Evolutionary conservation across 2,797 vertebrate species (phyloP).

Genomic region (Ctenosaura bakeri): DNA sequence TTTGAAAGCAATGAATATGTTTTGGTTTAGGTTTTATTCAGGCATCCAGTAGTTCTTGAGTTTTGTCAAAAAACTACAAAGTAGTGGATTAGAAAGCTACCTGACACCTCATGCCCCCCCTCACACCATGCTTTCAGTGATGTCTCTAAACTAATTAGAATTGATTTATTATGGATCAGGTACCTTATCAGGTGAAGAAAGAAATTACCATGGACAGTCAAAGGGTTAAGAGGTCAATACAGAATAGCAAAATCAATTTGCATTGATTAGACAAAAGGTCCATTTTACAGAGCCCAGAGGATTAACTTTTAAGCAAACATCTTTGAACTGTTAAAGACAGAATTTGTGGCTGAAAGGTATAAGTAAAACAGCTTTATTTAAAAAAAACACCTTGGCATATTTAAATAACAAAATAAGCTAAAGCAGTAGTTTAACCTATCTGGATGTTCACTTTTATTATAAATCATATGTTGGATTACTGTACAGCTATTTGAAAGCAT

Average conservation of each 20-base stretch:
- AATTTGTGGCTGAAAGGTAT: slow-evolving; percentile 78
- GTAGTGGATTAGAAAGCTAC: slow-evolving; percentile 63
- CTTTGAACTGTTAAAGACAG: slow-evolving; percentile 85
- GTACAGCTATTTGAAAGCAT: slow-evolving; percentile 73
- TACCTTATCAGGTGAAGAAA: slow-evolving; percentile 97
- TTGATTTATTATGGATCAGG: slow-evolving; percentile 99
- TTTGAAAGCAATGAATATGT: slow-evolving; percentile 41
- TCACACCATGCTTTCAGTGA: slow-evolving; percentile 81
- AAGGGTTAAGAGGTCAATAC: slow-evolving; percentile 93
- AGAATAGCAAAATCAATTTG: slow-evolving; percentile 99
- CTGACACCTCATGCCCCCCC: slow-evolving; percentile 74
- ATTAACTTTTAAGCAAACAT: slow-evolving; percentile 95
- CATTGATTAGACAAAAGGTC: slow-evolving; percentile 99
- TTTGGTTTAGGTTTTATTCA: slow-evolving; percentile 45
- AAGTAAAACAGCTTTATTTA: slow-evolving; percentile 75
- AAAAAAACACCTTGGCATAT: slow-evolving; percentile 71
- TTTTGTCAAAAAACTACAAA: slow-evolving; percentile 57
- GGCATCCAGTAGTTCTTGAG: neutral
- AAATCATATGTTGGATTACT: slow-evolving; percentile 74
- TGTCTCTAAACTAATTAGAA: slow-evolving; percentile 96
- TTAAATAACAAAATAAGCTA: slow-evolving; percentile 76
- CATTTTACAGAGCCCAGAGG: slow-evolving; percentile 95
- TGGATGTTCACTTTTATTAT: slow-evolving; percentile 77
- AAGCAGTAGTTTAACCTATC: slow-evolving; percentile 73
- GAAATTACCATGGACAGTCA: slow-evolving; percentile 94